These are phyloP conservation scores for Xestia rhomboidea DNA, from an alignment of 2,888 invertebrate genomes.

Conservation along the genomic window DNA sequence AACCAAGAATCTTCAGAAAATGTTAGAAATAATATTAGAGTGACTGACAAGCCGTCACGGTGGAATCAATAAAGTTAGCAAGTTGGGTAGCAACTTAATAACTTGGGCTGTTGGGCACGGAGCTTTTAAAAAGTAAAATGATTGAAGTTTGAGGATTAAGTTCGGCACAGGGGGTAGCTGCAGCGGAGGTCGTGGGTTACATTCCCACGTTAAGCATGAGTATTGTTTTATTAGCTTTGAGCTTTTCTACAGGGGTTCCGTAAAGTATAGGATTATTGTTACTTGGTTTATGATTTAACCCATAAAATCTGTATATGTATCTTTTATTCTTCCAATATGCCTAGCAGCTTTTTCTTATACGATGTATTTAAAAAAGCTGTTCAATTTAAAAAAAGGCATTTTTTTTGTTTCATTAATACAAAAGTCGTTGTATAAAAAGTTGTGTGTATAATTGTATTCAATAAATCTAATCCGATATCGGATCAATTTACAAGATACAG, in stretches of 20 bases:
- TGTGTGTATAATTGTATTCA: constrained; percentile 9
- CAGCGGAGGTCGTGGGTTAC: background rate
- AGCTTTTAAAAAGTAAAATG: constrained; percentile 13
- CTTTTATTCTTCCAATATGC: background rate
- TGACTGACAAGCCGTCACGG: constrained; percentile 39
- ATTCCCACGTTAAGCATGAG: background rate
- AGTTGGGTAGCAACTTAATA: constrained; percentile 26
- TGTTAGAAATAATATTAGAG: constrained; percentile 20
- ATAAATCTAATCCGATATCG: constrained; percentile 5
- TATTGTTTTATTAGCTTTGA: background rate
- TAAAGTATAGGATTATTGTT: background rate
- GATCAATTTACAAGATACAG: background rate
- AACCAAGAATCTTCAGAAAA: constrained; percentile 18
- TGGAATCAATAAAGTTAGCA: constrained; percentile 38
- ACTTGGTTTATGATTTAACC: background rate
- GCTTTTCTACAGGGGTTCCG: background rate
- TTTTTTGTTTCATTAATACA: background rate
- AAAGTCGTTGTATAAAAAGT: background rate
- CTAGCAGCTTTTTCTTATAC: background rate
- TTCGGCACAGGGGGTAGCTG: background rate
- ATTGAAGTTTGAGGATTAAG: constrained; percentile 11
- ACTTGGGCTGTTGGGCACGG: constrained; percentile 28
- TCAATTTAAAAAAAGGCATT: background rate
- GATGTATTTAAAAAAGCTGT: background rate
- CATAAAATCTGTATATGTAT: background rate